phyloP scores from a whole-genome alignment of 2,888 invertebrate genomes.

The Caenorhabditis uteleia region DNA sequence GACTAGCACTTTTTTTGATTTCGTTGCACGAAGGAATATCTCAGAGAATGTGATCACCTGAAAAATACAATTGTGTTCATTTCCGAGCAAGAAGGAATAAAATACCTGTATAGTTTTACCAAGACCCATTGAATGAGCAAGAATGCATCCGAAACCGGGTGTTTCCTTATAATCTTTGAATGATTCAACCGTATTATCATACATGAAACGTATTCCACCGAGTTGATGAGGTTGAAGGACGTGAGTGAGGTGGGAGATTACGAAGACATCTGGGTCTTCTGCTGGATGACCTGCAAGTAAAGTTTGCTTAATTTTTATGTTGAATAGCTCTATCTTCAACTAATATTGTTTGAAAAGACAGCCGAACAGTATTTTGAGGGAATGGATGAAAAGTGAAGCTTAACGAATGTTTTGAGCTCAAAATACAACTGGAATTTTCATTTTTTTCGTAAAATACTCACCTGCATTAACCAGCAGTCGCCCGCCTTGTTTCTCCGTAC shows the following conservation, averaged over 20 bases:
- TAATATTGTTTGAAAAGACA: background rate
- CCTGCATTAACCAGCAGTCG: slow-evolving; percentile 58
- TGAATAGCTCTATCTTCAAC: background rate
- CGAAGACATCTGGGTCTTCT: slow-evolving; percentile 57
- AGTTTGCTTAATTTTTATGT: too few species aligned
- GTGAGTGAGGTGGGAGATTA: slow-evolving; percentile 56
- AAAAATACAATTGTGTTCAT: too few species aligned
- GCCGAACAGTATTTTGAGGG: background rate
- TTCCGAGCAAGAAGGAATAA: too few species aligned
- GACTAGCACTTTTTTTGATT: slow-evolving; percentile 86
- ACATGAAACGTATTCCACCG: slow-evolving; percentile 72
- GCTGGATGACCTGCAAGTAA: slow-evolving; percentile 37
- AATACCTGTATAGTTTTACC: slow-evolving; percentile 93
- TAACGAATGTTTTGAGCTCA: too few species aligned
- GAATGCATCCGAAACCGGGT: slow-evolving; percentile 91
- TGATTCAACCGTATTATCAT: slow-evolving; percentile 95
- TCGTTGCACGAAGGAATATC: slow-evolving; percentile 88
- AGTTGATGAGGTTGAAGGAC: slow-evolving; percentile 65
- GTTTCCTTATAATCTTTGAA: slow-evolving; percentile 84
- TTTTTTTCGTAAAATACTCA: slow-evolving; percentile 2
- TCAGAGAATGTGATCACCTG: slow-evolving; percentile 94
- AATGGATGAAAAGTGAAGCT: too few species aligned
- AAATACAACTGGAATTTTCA: too few species aligned
- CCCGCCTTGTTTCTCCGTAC: slow-evolving; percentile 45
- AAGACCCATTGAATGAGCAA: slow-evolving; percentile 93